Conservation (phyloP, 1,140 invertebrate genomes). For the Megathymus violae region DNA sequence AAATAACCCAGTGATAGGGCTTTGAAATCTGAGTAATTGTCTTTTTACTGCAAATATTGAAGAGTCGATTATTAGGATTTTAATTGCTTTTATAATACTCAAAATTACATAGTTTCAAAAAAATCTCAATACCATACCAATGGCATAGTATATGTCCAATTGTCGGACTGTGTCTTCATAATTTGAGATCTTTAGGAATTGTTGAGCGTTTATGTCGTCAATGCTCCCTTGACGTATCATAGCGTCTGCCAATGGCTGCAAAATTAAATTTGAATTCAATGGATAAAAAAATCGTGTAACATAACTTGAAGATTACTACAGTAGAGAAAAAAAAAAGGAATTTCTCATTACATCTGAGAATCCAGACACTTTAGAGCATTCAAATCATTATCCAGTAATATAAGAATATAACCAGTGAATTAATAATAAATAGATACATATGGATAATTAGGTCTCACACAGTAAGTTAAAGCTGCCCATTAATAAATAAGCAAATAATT, state of each 20-base stretch:
- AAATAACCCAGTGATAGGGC: slow-evolving; percentile 97
- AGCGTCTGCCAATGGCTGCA: slow-evolving; percentile 61
- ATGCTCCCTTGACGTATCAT: slow-evolving; percentile 86
- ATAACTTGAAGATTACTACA: no score
- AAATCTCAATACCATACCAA: slow-evolving; percentile 85
- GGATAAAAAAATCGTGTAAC: no score
- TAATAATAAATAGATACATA: no score
- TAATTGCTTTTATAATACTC: slow-evolving; percentile 1
- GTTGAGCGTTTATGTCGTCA: slow-evolving; percentile 89
- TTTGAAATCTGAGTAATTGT: slow-evolving; percentile 96
- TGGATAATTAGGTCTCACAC: no score
- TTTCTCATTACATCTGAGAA: no score
- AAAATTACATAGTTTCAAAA: not conserved
- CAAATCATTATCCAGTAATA: no score
- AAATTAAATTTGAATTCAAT: slow-evolving; percentile 12
- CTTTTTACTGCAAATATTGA: slow-evolving; percentile 91
- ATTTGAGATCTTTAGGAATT: slow-evolving; percentile 92
- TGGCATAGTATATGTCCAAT: slow-evolving; percentile 96
- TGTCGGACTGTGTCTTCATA: slow-evolving; percentile 96
- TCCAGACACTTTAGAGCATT: no score
- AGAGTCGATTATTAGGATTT: slow-evolving; percentile 14
- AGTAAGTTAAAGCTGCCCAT: no score
- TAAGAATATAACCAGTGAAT: no score
- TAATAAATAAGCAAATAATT: no score
- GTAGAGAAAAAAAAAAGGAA: no score